phyloP scores from a whole-genome alignment of 2,797 vertebrate genomes.

The Petrocephalus schoutedeni region DNA sequence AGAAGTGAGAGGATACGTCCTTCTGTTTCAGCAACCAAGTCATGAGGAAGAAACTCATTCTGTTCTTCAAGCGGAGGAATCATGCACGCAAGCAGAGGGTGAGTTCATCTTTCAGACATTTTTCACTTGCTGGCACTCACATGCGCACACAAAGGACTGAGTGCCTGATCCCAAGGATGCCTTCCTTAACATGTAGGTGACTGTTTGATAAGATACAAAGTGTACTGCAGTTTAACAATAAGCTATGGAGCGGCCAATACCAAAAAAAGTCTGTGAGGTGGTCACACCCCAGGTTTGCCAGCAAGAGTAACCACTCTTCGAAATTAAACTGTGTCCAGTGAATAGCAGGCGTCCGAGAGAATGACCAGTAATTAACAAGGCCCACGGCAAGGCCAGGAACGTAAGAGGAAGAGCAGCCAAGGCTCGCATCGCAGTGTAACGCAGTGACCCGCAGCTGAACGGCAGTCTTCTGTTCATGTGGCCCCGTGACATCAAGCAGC shows the following conservation, averaged over 20 bases:
- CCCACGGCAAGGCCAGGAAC: not conserved
- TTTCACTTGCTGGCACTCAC: conserved; percentile 17
- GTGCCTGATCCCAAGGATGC: not conserved
- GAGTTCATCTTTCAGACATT: conserved; percentile 44
- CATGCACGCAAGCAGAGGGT: conserved; percentile 98
- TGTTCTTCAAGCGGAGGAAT: conserved; percentile 98
- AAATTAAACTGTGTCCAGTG: not conserved
- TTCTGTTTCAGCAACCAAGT: conserved; percentile 85
- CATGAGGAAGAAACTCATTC: conserved; percentile 98
- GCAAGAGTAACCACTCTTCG: not conserved
- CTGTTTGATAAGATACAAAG: not conserved
- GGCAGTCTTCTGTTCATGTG: not conserved
- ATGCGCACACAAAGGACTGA: not conserved
- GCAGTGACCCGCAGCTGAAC: not conserved
- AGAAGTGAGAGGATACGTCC: conserved; percentile 28
- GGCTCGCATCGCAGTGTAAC: not conserved
- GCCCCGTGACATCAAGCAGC: conserved; percentile 27
- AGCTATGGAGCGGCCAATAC: not conserved
- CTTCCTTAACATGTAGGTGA: not conserved
- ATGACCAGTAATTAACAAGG: not conserved
- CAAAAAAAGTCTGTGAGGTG: not conserved
- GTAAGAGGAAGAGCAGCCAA: not conserved
- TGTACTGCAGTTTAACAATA: conserved; percentile 12
- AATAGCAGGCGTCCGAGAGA: not conserved
- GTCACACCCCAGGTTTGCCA: not conserved